Evolutionary conservation across 1,140 invertebrate genomes (phyloP), one percentile per base, ranked within the genome.

Genomic region (Panagrolaimus sp.): DNA sequence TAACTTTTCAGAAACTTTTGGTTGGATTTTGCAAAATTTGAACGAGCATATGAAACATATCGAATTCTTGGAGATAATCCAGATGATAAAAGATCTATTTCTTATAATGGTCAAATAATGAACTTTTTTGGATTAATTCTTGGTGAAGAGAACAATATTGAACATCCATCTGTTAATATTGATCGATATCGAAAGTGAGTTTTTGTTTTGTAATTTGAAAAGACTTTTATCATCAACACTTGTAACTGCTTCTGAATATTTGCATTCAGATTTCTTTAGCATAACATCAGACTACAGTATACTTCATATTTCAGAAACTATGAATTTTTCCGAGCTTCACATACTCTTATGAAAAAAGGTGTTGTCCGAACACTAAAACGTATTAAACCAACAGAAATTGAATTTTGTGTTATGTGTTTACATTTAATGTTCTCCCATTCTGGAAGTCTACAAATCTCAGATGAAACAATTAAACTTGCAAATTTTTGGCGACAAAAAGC

Each of bases 21-120:
- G 48, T 52, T 52, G 14, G 26, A 52, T 15, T 52, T 52, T 52
- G 48, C 26, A n/a, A 52, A 52, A 52, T 52, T 52, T 12, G 48
- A 52, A 52, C 7, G 48, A 1, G 1, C 48, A 21, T 52, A 52
- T 15, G 48, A 52, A 8, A 52, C 48, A 2, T 52, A 52, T 12
- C 48, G 48, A 9, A n/a, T 4, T 0, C 48, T n/a, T 5, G 48
- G 48, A 1, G 26, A 52, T 52, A 24, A 52, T 52, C n/a, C 26
- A 12, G 1, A 7, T 14, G 48, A 52, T 52, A 52, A 52, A 24
- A n/a, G 15, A 14, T 21, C 26, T 21, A 24, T 52, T 4, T 21
- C 26, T n/a, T 52, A 52, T 14, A 52, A 52, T 10, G 48, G 48
- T 8, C 48, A 52, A 14, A 1, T 1, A 8, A 52, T 52, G 0